phyloP scores from a whole-genome alignment of 2,888 invertebrate genomes.

The Drosophila falleni region DNA sequence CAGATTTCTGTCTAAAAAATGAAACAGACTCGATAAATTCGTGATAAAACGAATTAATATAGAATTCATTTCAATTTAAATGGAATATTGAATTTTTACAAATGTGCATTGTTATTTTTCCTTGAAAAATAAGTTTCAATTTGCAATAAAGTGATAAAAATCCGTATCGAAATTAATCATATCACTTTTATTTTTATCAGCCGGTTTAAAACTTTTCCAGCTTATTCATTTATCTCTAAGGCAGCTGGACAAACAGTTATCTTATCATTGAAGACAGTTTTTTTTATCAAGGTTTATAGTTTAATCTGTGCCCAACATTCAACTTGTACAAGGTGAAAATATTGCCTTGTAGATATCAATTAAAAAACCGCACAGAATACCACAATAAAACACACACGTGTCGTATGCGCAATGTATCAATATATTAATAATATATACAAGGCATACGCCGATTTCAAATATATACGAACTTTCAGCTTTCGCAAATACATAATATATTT shows the following conservation, averaged over 20 bases:
- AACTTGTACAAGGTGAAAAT: conserved; percentile 32
- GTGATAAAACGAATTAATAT: not conserved
- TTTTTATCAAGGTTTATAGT: conserved; percentile 26
- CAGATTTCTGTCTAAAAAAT: not conserved
- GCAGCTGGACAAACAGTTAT: conserved; percentile 14
- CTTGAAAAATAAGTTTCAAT: not conserved
- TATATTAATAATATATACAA: not conserved
- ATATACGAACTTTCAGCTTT: not conserved
- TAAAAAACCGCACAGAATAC: conserved; percentile 14
- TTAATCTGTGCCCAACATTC: conserved; percentile 13
- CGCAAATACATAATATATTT: not conserved
- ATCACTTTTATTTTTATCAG: not conserved
- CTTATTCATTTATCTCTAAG: conserved; percentile 6
- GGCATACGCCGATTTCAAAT: not conserved
- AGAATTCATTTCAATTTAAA: no score
- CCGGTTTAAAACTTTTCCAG: not conserved
- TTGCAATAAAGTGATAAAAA: not conserved
- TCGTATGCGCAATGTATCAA: conserved; percentile 10
- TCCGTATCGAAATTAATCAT: not conserved
- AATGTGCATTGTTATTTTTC: not conserved
- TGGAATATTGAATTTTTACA: not conserved
- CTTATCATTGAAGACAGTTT: conserved; percentile 49
- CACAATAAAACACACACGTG: conserved; percentile 18
- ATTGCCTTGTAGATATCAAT: conserved; percentile 10
- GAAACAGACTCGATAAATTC: not conserved